Percentiles rank a stretch among this genome's conserved stretches.
These are phyloP conservation scores for Microcebus lehilahytsara DNA, from an alignment of 2,113 vertebrate species.

Conservation along the genomic window DNA sequence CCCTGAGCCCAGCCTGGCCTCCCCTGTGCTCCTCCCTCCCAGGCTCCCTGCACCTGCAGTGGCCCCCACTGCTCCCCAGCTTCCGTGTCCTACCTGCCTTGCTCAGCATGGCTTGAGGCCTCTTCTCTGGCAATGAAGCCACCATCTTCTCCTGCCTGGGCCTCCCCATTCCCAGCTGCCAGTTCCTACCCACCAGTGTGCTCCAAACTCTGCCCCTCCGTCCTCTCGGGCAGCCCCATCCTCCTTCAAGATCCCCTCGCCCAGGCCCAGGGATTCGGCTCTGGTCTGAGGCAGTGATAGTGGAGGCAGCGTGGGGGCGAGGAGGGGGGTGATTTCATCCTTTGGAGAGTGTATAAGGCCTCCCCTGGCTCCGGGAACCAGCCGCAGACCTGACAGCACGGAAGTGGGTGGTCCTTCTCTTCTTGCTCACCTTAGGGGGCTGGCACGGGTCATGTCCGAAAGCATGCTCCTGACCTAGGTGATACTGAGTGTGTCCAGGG, in stretches of 20 bases:
- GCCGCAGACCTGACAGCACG: neutral
- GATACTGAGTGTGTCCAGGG: neutral
- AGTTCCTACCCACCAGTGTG: neutral
- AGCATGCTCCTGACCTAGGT: neutral
- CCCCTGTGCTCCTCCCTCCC: slow-evolving; percentile 19
- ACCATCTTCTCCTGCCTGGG: neutral
- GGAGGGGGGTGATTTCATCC: neutral
- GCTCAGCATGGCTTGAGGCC: neutral
- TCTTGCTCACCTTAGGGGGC: neutral
- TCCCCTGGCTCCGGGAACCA: neutral
- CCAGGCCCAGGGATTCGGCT: neutral
- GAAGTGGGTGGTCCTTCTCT: neutral
- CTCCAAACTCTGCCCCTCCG: neutral
- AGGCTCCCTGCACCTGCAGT: slow-evolving; percentile 55
- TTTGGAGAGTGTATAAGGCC: neutral
- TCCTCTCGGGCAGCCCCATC: neutral
- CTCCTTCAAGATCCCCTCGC: neutral
- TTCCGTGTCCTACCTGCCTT: slow-evolving; percentile 56
- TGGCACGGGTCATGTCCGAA: neutral
- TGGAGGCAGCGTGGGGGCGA: neutral
- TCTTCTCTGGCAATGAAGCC: neutral
- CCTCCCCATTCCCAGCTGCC: neutral
- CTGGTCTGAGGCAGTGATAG: neutral
- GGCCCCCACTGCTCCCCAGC: slow-evolving; percentile 64
- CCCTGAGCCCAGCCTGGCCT: slow-evolving; percentile 74